Evolutionary conservation across 1,140 invertebrate genomes (phyloP), one percentile per base, ranked within the genome.

Genomic region (Dreissena rostriformis): DNA sequence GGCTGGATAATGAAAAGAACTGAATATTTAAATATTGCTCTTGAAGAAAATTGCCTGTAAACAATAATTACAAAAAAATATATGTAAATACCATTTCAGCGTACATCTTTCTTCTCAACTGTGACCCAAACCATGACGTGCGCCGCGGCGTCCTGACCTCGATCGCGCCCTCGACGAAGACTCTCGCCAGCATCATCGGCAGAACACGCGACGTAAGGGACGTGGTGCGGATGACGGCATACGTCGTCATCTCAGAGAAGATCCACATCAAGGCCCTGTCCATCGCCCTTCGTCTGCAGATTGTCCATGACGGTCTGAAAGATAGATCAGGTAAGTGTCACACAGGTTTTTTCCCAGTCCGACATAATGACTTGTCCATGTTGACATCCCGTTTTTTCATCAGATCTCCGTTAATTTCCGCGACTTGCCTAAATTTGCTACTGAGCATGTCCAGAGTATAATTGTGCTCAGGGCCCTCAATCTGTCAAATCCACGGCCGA

Each of bases 181-280:
- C 96, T 11, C 93, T 97, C 1, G 94, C 95, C 0, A 94, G 95
- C 81, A 95, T 97, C 55, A 89, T 97, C 57, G 95, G 95, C 86
- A 94, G 96, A 19, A 95, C 96, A 0, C 95, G 96, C 88, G 97
- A 97, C 92, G 94, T 96, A 0, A 96, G 96, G 86, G 96, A 96
- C 73, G 94, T 94, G 51, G 97, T 98, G 6, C 94, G 97, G 0
- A 95, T 96, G 63, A 90, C 91, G 65, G 93, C 96, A 0, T 97
- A 96, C 91, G 91, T 95, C 0, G 96, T 96, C 88, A 95, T 97
- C 88, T 95, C 95, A 65, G 94, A 94, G 77, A 96, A 95, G 92
- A 94, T 96, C 65, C 95, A 95, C 70, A 95, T 96, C 6, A 94
- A 94, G 82, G 95, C 95, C 2, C 93, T 97, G 29, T 96, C 95